Base-by-base conservation (phyloP, 2,888 invertebrate species). In the Drymonia ruficornis region DNA sequence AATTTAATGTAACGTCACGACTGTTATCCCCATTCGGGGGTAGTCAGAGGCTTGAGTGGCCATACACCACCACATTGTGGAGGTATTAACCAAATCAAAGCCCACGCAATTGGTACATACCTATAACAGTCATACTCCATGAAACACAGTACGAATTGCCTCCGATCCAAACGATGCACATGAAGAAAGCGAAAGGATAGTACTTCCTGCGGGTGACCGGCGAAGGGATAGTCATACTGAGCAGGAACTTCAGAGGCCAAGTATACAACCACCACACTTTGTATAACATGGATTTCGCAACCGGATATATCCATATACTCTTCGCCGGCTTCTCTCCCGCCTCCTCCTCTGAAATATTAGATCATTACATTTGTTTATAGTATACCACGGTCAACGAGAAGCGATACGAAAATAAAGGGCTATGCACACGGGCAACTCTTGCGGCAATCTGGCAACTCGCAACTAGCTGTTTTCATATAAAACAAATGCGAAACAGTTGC, bases 101-200 rank as follows among this genome's bases (percentile, higher is more conserved):
- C n/a, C n/a, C n/a, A n/a, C n/a, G n/a, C n/a, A n/a, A n/a, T n/a
- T 15, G 12, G 13, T 13, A 62, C 70, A 53, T 59, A 96, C 98
- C 98, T 63, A 98, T 95, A 4, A 96, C 93, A 31, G 97, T 95
- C 81, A 98, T 96, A 95, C 98, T 97, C 98, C 99, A 99, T 0
- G 98, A 96, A 28, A 98, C 96, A 52, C 97, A 72, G 78, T 98
- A 99, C 0, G 98, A 97, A 63, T 97, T 95, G 1, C 92, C 83
- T 2, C 97, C 98, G 61, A 99, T 97, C 95, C 97, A 97, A 1
- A 97, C 81, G 28, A 98, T 95, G 77, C 98, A 98, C 95, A 98
- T 96, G 15, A 97, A 63, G 80, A 99, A 98, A 0, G 97, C 95
- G 0, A 96, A 42, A 0, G 97, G 96, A 79, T 96, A 98, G 61